These are phyloP conservation scores for Formicarius rufipectus DNA, from an alignment of 2,113 vertebrate genomes.

Conservation along the genomic window DNA sequence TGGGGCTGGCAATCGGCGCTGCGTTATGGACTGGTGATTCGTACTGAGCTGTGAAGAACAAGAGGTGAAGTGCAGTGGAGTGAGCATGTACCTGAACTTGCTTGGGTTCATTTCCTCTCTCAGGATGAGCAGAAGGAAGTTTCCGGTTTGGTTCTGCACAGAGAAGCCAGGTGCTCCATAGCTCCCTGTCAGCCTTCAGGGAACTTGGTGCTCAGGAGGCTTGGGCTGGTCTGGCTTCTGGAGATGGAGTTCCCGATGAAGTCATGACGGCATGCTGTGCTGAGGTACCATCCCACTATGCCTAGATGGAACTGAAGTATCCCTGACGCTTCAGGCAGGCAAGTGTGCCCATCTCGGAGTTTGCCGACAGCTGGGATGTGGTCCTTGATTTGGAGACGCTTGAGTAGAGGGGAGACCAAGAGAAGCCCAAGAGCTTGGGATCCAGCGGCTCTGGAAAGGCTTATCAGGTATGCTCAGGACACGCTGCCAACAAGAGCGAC, in stretches of 20 bases:
- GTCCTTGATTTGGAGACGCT: not conserved
- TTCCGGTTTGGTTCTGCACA: not conserved
- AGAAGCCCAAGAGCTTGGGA: rapidly evolving
- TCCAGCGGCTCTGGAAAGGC: not conserved
- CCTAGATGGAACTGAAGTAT: rapidly evolving
- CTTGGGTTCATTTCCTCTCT: not conserved
- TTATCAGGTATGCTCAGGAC: not conserved
- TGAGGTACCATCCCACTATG: not conserved
- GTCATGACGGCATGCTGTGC: too few species aligned
- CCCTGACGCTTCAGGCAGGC: rapidly evolving
- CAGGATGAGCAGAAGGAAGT: not conserved
- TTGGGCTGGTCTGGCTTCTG: not conserved
- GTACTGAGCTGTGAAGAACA: constrained; percentile 94
- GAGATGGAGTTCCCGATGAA: not conserved
- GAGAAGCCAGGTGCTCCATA: not conserved
- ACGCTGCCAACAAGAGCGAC: not conserved
- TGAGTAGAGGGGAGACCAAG: not conserved
- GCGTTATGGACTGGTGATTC: constrained; percentile 77
- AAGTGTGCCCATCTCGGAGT: rapidly evolving
- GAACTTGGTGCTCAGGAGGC: too few species aligned
- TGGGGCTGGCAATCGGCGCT: constrained; percentile 72
- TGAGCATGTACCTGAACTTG: constrained; percentile 18
- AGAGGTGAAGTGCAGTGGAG: constrained; percentile 69
- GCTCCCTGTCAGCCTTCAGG: not conserved
- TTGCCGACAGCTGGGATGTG: not conserved